Evolutionary conservation across 1,140 invertebrate species (phyloP).

Genomic region (Thalassaphorura encarpata): DNA sequence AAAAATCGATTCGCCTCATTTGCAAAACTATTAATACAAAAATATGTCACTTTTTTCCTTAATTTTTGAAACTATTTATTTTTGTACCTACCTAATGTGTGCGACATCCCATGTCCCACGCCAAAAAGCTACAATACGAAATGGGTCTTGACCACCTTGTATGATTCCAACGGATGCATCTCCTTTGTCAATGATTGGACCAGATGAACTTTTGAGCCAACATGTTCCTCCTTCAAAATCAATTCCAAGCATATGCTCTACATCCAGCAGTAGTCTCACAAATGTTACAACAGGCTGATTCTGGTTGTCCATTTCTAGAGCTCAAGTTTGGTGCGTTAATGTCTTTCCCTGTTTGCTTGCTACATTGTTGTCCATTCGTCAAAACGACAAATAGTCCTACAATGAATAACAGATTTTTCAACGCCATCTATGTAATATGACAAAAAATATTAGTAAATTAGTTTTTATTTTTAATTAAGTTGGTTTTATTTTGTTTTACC

Average conservation of each 20-base stretch:
- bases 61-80: no score
- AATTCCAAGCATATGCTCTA: not conserved
- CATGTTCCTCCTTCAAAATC: constrained; percentile 1
- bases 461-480: no score
- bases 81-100: no score
- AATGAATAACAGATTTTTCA: no score
- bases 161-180: constrained; percentile 2
- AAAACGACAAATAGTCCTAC: no score
- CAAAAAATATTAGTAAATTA: no score
- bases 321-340: not conserved
- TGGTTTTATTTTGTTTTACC: no score
- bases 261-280: not conserved
- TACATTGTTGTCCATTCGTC: no score
- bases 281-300: not conserved
- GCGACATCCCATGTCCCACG: constrained; percentile 14
- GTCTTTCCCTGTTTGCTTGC: not conserved
- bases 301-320: not conserved
- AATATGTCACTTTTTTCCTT: no score
- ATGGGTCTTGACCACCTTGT: not conserved
- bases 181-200: constrained; percentile 6
- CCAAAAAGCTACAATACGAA: constrained; percentile 8
- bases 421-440: no score
- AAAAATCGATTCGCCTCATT: not conserved
- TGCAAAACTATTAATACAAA: no score
- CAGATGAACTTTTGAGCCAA: not conserved